phyloP scores from a whole-genome alignment of 2,113 vertebrate species.

The Diphyllodes magnificus region DNA sequence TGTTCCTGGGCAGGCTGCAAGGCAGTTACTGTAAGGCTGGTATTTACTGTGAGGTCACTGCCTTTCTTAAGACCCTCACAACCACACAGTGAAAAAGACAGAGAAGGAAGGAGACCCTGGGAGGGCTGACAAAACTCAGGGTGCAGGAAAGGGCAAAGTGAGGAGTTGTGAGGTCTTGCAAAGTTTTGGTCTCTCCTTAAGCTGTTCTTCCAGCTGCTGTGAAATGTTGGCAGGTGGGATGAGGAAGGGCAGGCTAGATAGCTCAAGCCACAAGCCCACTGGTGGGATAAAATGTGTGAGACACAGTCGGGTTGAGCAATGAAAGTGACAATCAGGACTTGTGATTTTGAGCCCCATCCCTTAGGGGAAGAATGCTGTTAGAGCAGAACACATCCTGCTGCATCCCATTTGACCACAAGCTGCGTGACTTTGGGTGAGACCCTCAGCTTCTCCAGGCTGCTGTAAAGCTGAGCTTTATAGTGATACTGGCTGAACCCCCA shows the following conservation, averaged over 20 bases:
- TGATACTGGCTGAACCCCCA: background rate
- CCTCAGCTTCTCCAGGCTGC: background rate
- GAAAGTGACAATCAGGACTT: background rate
- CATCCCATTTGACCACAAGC: background rate
- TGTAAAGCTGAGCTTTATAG: background rate
- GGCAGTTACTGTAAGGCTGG: background rate
- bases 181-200: background rate
- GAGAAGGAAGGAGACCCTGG: background rate
- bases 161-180: background rate
- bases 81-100: background rate
- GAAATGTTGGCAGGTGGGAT: background rate
- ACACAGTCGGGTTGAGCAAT: background rate
- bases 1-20: background rate
- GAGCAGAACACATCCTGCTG: background rate
- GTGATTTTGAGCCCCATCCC: background rate
- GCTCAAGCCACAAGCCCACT: background rate
- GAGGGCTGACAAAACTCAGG: background rate
- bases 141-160: background rate
- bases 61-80: background rate
- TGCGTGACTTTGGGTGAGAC: fast-evolving
- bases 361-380: background rate
- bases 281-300: fast-evolving
- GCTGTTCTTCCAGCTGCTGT: background rate
- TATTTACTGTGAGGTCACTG: background rate
- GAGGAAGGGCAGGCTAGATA: background rate